phyloP scores from a whole-genome alignment of 2,113 vertebrate species.

The Dasypus novemcinctus region DNA sequence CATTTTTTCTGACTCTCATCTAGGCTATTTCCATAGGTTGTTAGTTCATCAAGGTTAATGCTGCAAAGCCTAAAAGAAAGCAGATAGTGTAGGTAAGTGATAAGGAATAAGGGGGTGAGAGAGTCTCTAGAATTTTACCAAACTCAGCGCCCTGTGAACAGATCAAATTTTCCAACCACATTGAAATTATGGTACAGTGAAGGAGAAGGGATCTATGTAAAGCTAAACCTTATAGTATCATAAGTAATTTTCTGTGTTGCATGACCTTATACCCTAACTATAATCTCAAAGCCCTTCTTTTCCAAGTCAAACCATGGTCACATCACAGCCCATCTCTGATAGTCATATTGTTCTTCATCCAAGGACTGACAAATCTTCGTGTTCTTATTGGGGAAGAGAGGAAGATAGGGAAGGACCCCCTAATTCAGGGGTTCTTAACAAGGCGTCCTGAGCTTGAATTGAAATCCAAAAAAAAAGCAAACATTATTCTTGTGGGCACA shows the following conservation, averaged over 20 bases:
- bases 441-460: too few species aligned
- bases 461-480: too few species aligned
- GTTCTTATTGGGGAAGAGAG: neutral
- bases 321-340: neutral
- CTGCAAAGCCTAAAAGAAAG: neutral
- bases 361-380: neutral
- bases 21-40: neutral
- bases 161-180: neutral
- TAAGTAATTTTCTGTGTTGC: neutral
- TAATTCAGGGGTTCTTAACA: too few species aligned
- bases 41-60: neutral
- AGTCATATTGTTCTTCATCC: neutral
- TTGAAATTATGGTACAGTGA: neutral
- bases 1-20: neutral
- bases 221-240: neutral
- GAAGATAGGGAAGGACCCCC: neutral
- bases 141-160: neutral
- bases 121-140: neutral
- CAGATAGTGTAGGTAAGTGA: neutral
- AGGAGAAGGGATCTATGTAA: neutral
- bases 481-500: too few species aligned
- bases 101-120: neutral
- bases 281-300: neutral
- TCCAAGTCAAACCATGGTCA: neutral
- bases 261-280: neutral